A percentile compares a stretch with the other conserved stretches of the same genome.
Conservation (phyloP, 2,797 vertebrate species). For the Vespertilio murinus region DNA sequence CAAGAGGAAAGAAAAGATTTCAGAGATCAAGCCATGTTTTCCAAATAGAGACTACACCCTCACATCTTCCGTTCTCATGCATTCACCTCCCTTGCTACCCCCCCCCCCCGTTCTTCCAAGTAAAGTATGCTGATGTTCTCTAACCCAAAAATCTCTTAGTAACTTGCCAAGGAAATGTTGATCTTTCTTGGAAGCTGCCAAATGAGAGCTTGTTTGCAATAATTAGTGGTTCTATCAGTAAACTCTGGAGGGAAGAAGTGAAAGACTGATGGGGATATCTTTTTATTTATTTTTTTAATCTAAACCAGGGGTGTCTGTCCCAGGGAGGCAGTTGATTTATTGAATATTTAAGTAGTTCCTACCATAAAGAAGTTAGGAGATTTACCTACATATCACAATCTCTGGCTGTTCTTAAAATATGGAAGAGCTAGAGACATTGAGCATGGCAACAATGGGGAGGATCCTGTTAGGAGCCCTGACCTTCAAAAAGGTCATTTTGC, state of each 20-base stretch:
- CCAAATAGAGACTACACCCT: background rate
- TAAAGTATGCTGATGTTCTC: conserved; percentile 37
- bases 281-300: background rate
- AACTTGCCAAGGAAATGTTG: conserved; percentile 62
- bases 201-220: conserved; percentile 62
- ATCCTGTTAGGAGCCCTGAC: background rate
- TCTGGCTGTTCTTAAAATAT: conserved; percentile 37
- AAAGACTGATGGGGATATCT: background rate
- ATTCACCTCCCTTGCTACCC: conserved; percentile 44
- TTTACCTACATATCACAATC: background rate
- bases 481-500: background rate
- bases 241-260: conserved; percentile 13
- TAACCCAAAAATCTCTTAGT: conserved; percentile 61
- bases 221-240: conserved; percentile 40
- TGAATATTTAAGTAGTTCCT: conserved; percentile 7
- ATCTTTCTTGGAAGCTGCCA: conserved; percentile 43
- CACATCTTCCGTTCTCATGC: background rate
- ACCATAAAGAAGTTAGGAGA: background rate
- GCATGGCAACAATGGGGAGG: background rate
- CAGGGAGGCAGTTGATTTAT: background rate
- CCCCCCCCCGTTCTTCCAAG: background rate
- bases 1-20: background rate
- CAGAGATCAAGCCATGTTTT: conserved; percentile 23
- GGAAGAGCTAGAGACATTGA: background rate
- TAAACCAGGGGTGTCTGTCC: conserved; percentile 7